Evolutionary conservation across 2,113 vertebrate species (phyloP), one percentile per base, ranked within the genome.

Genomic region (Nibea coibor): DNA sequence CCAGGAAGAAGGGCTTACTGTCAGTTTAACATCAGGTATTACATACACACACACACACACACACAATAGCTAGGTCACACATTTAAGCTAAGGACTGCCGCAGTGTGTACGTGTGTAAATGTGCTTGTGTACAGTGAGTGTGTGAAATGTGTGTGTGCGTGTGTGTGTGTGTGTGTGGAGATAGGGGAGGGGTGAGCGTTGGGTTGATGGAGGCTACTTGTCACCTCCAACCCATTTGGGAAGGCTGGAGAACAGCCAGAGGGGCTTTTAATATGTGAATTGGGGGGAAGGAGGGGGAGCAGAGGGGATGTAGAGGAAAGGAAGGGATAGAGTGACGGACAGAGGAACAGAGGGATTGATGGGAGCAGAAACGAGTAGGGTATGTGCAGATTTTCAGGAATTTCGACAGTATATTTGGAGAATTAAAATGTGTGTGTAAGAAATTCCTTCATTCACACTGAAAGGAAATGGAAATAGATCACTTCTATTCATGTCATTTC

Each of bases 141-240:
- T 58, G 78, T 76, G 50, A 16, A 15, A 31, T 31, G 47, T 58
- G 19, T 39, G 64, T 42, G 65, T 45, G 64, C n/a, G n/a, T n/a
- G n/a, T n/a, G n/a, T n/a, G n/a, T 31, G 47, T 58, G 19, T 39
- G 64, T 42, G 65, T 45, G 64, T 42, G 39, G 17, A 61, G 66
- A 62, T 43, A 12, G 14, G 48, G 69, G 59, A 43, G 64, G 64
- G 72, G 62, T 66, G 63, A 63, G 74, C 19, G 78, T 56, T 31
- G 24, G 81, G 31, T 72, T 87, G 77, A 86, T 78, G 65, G 80
- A 89, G 65, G 50, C 70, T 75, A 39, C 78, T 79, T 86, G 84
- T 89, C 84, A 84, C 70, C 65, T 82, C 53, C 63, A 78, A 85
- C 75, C 80, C 75, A 75, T 78, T 72, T 78, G 75, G 80, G 83